A percentile compares a stretch with the other conserved stretches of the same genome.
Conservation (phyloP, 2,113 vertebrate species). For the Polyodon spathula region DNA sequence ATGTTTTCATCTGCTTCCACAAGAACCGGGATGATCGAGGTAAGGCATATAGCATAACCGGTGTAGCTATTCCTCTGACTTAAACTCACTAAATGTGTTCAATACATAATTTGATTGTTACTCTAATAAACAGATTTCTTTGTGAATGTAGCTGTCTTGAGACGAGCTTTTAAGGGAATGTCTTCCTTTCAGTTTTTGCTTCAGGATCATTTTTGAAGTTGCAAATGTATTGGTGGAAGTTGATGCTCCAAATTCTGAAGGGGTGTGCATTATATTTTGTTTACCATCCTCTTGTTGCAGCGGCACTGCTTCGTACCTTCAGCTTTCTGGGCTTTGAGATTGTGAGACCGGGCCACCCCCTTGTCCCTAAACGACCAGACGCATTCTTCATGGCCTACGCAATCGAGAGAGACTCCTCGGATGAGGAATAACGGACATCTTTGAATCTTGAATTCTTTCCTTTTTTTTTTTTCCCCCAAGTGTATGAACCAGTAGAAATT, state of each 20-base stretch:
- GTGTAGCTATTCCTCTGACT: not conserved
- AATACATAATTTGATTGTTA: no score
- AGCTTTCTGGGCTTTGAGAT: not conserved
- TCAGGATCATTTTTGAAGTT: no score
- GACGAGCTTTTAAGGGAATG: constrained; percentile 2
- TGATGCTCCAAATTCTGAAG: constrained; percentile 30
- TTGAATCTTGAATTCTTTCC: no score
- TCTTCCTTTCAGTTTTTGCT: no score
- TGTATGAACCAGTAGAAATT: no score
- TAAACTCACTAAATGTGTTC: no score
- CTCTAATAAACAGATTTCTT: no score
- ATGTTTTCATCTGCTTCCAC: constrained; percentile 93
- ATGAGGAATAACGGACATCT: constrained; percentile 68
- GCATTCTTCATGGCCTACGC: constrained; percentile 98
- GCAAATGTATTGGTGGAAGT: constrained; percentile 28
- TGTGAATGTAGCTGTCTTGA: no score
- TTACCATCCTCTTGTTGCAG: constrained; percentile 25
- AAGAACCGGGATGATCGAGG: constrained; percentile 92
- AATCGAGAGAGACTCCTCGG: constrained; percentile 87
- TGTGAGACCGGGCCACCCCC: constrained; percentile 91
- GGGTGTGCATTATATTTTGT: no score
- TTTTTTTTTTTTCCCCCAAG: no score
- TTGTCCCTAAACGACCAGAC: constrained; percentile 92
- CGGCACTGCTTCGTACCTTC: not conserved
- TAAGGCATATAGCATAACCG: constrained; percentile 28